phyloP scores from a whole-genome alignment of 2,113 vertebrate species.

The Pygoscelis adeliae region DNA sequence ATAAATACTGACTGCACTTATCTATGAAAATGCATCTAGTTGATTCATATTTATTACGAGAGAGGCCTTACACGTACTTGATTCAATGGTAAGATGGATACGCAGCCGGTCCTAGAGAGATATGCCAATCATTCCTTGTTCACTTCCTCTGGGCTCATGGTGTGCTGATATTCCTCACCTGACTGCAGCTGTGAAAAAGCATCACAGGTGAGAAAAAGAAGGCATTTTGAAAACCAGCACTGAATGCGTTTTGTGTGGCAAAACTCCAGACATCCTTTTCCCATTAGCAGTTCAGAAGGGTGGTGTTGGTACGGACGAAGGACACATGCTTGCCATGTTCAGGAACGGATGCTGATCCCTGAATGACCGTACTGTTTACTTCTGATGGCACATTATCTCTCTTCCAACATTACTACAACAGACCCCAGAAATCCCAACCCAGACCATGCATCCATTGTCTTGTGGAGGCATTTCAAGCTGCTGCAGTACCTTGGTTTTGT shows the following conservation, averaged over 20 bases:
- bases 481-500: background rate
- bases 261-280: background rate
- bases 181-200: background rate
- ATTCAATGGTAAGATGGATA: background rate
- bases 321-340: fast-evolving
- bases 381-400: background rate
- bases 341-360: background rate
- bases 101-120: background rate
- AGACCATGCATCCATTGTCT: background rate
- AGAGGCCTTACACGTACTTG: background rate
- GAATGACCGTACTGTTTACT: background rate
- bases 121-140: background rate
- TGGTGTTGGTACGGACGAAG: background rate
- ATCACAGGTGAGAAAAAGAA: background rate
- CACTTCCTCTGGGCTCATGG: background rate
- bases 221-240: background rate
- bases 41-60: background rate
- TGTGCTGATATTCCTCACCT: background rate
- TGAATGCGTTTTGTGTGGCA: background rate
- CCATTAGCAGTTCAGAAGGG: background rate
- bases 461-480: background rate
- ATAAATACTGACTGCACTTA: background rate
- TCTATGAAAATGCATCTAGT: background rate
- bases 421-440: background rate
- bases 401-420: background rate